A percentile compares a stretch with the other conserved stretches of the same genome.
phyloP scores from a whole-genome alignment of 2,113 vertebrate genomes.

The Cyprinodon brontotheroides region DNA sequence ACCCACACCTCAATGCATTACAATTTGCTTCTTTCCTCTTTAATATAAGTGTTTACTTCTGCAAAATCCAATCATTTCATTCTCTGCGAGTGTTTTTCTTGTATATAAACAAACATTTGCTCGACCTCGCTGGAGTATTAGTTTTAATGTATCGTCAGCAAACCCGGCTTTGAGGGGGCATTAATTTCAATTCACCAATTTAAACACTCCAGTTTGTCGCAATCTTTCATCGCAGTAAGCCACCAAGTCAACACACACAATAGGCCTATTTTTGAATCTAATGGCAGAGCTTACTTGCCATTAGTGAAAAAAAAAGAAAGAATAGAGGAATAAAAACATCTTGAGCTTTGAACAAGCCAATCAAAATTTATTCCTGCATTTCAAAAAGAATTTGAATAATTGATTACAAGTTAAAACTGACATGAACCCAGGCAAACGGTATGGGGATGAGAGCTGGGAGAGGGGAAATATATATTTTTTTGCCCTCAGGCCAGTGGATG shows the following conservation, averaged over 20 bases:
- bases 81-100: constrained; percentile 80
- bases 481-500: constrained; percentile 71
- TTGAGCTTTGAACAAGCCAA: constrained; percentile 76
- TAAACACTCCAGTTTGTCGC: constrained; percentile 95
- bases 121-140: constrained; percentile 88
- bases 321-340: constrained; percentile 35
- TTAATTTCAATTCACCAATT: constrained; percentile 98
- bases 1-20: constrained; percentile 47
- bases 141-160: constrained; percentile 92
- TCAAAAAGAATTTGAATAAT: constrained; percentile 82
- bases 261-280: constrained; percentile 83
- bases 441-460: constrained; percentile 47
- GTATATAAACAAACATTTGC: constrained; percentile 93
- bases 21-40: constrained; percentile 57
- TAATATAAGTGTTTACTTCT: constrained; percentile 68
- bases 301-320: constrained; percentile 51
- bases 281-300: constrained; percentile 77
- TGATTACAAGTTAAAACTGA: constrained; percentile 77
- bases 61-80: constrained; percentile 74
- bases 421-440: constrained; percentile 62
- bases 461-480: constrained; percentile 68
- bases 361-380: constrained; percentile 76
- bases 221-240: constrained; percentile 87
- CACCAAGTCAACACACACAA: constrained; percentile 82
- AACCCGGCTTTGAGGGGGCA: constrained; percentile 90